Evolutionary conservation across 2,888 invertebrate genomes (phyloP).

Genomic region (Seira ritae): DNA sequence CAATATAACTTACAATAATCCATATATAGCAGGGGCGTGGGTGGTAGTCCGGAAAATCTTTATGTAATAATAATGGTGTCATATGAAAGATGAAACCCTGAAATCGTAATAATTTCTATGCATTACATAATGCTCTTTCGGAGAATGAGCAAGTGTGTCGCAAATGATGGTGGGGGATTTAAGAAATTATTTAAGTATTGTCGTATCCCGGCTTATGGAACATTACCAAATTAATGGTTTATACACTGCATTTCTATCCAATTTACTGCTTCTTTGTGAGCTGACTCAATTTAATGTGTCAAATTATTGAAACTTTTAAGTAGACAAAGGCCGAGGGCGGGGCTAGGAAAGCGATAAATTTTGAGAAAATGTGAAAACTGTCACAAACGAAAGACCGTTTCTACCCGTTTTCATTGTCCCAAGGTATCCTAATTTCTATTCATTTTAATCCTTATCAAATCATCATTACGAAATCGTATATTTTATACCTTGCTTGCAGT

Average conservation of each 20-base stretch:
- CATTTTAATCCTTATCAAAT: background rate
- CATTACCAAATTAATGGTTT: background rate
- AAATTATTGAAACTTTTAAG: slow-evolving; percentile 55
- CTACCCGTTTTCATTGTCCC: background rate
- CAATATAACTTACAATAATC: background rate
- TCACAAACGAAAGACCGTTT: slow-evolving; percentile 44
- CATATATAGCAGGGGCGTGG: background rate
- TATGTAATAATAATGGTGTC: too few species aligned
- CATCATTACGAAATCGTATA: background rate
- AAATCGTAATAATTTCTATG: too few species aligned
- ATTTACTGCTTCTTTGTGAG: slow-evolving; percentile 1
- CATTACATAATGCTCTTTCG: too few species aligned
- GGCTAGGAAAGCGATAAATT: slow-evolving; percentile 49
- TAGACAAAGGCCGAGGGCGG: slow-evolving; percentile 42
- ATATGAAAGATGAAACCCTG: too few species aligned
- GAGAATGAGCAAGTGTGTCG: slow-evolving; percentile 6
- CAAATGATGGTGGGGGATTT: background rate
- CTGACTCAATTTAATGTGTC: slow-evolving; percentile 36
- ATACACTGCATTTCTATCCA: background rate
- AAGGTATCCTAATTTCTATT: background rate
- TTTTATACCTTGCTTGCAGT: background rate
- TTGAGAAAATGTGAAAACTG: slow-evolving; percentile 57
- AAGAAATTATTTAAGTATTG: background rate
- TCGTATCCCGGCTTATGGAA: background rate
- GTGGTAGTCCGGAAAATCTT: background rate